These are phyloP conservation scores for Leptoteleia sp. DNA, from an alignment of 1,140 invertebrate species.

Conservation along the genomic window DNA sequence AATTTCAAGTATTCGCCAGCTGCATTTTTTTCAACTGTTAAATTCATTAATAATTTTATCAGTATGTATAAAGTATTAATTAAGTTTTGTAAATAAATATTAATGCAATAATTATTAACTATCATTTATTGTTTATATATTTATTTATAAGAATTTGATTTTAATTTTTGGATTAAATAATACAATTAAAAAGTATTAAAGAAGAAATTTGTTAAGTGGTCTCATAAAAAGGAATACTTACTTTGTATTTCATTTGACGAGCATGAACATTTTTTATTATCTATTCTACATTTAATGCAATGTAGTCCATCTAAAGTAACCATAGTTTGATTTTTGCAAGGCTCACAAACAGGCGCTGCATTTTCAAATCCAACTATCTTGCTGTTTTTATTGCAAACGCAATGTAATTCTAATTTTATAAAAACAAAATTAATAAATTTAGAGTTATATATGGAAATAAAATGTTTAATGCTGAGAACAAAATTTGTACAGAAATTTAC, in stretches of 20 bases:
- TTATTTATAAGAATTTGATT: background rate
- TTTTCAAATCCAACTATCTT: slow-evolving; percentile 67
- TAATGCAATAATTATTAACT: too few species aligned
- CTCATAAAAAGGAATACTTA: too few species aligned
- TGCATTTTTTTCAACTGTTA: slow-evolving; percentile 77
- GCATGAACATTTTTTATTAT: slow-evolving; percentile 71
- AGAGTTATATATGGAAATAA: too few species aligned
- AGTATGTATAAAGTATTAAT: too few species aligned
- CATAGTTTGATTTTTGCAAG: slow-evolving; percentile 69
- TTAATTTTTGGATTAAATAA: too few species aligned
- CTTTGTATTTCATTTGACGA: slow-evolving; percentile 73
- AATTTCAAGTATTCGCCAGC: slow-evolving; percentile 75
- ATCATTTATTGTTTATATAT: too few species aligned
- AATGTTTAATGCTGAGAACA: slow-evolving; percentile 35
- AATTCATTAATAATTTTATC: too few species aligned
- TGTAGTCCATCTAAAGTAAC: slow-evolving; percentile 72
- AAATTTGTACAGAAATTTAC: too few species aligned
- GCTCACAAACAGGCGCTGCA: slow-evolving; percentile 69
- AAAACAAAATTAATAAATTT: too few species aligned
- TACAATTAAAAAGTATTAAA: too few species aligned
- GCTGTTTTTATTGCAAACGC: slow-evolving; percentile 73
- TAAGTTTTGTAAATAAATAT: too few species aligned
- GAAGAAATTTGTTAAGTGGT: too few species aligned
- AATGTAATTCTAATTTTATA: slow-evolving; percentile 70
- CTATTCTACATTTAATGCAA: slow-evolving; percentile 74